Base-by-base conservation (phyloP, 1,140 invertebrate species). In the Drosophila pachea region DNA sequence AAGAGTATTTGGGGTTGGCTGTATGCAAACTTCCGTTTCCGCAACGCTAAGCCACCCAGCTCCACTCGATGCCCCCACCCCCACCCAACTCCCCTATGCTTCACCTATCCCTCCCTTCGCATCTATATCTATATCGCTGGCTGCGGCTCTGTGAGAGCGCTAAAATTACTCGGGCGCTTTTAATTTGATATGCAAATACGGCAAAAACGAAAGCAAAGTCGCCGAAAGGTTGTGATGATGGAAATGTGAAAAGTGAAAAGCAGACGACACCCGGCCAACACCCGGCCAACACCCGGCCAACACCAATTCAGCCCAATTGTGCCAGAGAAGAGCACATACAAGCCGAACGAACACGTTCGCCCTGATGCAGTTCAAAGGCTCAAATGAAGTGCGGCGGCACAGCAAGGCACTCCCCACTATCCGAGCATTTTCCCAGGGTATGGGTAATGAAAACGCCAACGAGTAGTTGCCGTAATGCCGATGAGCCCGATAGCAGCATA, bases 141-240 rank as follows among this genome's bases (percentile, higher is more conserved):
- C 61, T 68, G 74, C 66, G 42, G 63, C 68, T 78, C 66, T 74
- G 66, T 76, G 73, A 64, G 76, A 84, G 79, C 79, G 79, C 66
- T 79, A 76, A 84, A 83, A 83, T 84, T 83, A 83, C 75, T 84
- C 81, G 73, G 79, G 73, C 79, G 81, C 81, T 86, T 84, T 84
- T 84, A 84, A 84, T 84, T 84, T 86, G 81, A 84, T 84, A 84
- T 84, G 79, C 81, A 86, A 84, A 84, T 84, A 84, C 79, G 63
- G 76, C 79, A 79, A 83, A 83, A 79, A 84, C 81, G 79, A 76
- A 84, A 78, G 79, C 76, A 76, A 70, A 76, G 81, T 66, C 72
- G 66, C 59, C 74, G 22, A 84, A 83, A 84, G 79, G 76, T 73
- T 84, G 75, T 76, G 84, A 73, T 83, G 76, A 84, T 83, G 72